These are phyloP conservation scores for Acanthococcus lagerstroemiae DNA, from an alignment of 2,888 invertebrate genomes.

Conservation along the genomic window DNA sequence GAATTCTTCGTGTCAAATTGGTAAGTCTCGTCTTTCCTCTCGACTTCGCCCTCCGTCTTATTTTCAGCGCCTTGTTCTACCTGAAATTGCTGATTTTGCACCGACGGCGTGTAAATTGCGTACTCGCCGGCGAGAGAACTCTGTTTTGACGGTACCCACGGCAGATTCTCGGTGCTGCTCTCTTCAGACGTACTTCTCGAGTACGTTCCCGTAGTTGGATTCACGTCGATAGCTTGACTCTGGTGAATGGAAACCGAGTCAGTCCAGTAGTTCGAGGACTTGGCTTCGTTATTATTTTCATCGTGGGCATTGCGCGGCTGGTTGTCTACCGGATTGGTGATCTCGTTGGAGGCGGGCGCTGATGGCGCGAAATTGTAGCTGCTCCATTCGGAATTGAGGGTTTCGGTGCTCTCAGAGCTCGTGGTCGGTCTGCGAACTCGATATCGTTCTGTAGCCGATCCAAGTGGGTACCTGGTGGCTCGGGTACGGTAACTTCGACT, in stretches of 20 bases:
- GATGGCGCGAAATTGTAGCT: constrained; percentile 34
- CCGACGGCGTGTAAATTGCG: background rate
- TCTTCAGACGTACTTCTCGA: constrained; percentile 3
- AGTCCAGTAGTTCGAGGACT: constrained; percentile 34
- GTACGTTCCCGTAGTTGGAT: constrained; percentile 32
- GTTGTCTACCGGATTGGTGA: constrained; percentile 31
- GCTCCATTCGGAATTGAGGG: constrained; percentile 14
- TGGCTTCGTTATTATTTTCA: constrained; percentile 8
- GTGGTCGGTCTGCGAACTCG: constrained; percentile 34
- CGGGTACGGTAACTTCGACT: constrained; percentile 26
- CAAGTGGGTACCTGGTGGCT: constrained; percentile 22
- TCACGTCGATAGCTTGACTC: constrained; percentile 37
- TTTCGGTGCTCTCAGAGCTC: constrained; percentile 39
- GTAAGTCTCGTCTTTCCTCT: background rate
- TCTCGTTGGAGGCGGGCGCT: constrained; percentile 34
- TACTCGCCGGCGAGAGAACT: background rate
- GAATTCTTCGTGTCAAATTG: background rate
- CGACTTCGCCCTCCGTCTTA: background rate
- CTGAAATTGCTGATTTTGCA: background rate
- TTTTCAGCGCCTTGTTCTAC: constrained; percentile 1
- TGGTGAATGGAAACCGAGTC: constrained; percentile 37
- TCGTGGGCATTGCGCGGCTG: background rate
- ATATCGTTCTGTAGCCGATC: constrained; percentile 31
- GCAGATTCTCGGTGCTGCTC: background rate
- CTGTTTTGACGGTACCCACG: background rate